Evolutionary conservation across 2,888 invertebrate species (phyloP).

Genomic region (Sarcophaga variegata): DNA sequence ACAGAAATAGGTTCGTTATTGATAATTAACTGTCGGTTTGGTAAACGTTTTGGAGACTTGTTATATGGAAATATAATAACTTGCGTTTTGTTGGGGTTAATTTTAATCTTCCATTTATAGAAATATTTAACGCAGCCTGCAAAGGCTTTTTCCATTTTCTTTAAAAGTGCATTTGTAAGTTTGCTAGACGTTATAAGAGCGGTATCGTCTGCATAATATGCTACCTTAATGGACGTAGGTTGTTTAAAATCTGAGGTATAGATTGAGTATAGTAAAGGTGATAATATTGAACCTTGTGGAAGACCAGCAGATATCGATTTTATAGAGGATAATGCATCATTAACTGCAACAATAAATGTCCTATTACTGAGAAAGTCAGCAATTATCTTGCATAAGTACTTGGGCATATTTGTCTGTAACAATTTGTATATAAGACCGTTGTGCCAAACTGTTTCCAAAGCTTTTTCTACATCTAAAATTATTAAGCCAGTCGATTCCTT

Average conservation of each 20-base stretch:
- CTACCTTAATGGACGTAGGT: not conserved
- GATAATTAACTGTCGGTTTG: not conserved
- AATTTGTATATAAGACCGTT: constrained; percentile 51
- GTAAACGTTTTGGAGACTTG: constrained; percentile 37
- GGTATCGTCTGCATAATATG: constrained; percentile 51
- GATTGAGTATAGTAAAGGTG: constrained; percentile 33
- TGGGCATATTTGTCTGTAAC: constrained; percentile 9
- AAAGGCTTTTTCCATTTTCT: constrained; percentile 37
- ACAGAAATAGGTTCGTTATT: constrained; percentile 8
- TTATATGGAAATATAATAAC: constrained; percentile 31
- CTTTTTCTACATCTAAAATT: not conserved
- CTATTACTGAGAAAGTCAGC: constrained; percentile 4
- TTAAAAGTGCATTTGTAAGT: constrained; percentile 28
- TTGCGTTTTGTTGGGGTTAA: constrained; percentile 37
- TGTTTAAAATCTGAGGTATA: constrained; percentile 30
- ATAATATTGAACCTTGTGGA: constrained; percentile 51
- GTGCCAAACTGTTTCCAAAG: too few relatives aligned
- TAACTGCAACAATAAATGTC: constrained; percentile 13
- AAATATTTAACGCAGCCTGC: constrained; percentile 23
- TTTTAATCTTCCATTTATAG: constrained; percentile 42
- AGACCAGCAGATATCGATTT: constrained; percentile 30
- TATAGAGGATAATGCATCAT: not conserved
- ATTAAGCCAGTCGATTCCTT: too few relatives aligned
- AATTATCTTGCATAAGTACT: constrained; percentile 28
- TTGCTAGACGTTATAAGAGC: not conserved